Conservation (phyloP, 2,113 vertebrate species). For the Dipodomys merriami region DNA sequence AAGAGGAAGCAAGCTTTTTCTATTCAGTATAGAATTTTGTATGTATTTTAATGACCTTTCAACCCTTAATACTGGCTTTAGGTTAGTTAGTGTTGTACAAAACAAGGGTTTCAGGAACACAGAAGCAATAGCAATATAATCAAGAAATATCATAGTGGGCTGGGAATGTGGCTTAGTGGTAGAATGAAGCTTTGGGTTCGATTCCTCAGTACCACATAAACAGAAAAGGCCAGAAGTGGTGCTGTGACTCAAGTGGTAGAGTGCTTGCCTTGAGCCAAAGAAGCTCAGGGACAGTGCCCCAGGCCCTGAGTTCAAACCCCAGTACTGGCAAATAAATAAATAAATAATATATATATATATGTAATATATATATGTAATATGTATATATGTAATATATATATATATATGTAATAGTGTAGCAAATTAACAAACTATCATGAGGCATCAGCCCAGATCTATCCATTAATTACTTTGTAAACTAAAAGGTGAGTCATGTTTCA, state of each 20-base stretch:
- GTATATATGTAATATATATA: not conserved
- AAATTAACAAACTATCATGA: conserved; percentile 25
- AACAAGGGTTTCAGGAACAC: conserved; percentile 48
- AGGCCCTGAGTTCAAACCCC: no score
- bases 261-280: no score
- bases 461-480: conserved; percentile 31
- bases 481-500: not conserved
- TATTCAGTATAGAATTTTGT: not conserved
- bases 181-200: no score
- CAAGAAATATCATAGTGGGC: not conserved
- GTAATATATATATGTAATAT: not conserved
- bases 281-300: no score
- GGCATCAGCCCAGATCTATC: not conserved
- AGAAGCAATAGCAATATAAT: conserved; percentile 20
- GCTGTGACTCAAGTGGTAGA: no score
- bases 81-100: conserved; percentile 26
- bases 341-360: not conserved
- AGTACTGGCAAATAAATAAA: no score
- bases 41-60: conserved; percentile 22
- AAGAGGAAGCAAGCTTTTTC: not conserved
- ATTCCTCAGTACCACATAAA: no score
- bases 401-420: conserved; percentile 22
- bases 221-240: no score
- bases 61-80: conserved; percentile 37
- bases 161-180: no score